Evolutionary conservation across 2,113 vertebrate species (phyloP).

Genomic region (Dunckerocampus dactyliophorus): DNA sequence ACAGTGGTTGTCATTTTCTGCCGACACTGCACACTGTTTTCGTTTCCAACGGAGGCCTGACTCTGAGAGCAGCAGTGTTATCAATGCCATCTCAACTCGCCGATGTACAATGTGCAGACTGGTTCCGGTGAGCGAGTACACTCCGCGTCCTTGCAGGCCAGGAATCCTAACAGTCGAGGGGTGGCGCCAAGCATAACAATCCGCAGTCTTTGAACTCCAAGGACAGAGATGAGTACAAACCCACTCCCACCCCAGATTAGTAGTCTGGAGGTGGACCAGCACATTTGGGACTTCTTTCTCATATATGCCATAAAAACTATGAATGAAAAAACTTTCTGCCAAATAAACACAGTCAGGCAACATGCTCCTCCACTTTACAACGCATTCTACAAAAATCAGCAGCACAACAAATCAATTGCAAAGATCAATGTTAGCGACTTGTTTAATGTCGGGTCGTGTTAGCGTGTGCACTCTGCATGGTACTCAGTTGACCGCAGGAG

Average conservation of each 20-base stretch:
- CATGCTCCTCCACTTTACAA: no score
- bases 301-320: constrained; percentile 3
- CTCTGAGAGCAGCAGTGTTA: constrained; percentile 4
- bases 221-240: constrained; percentile 4
- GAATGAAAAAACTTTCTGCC: background rate
- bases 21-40: constrained; percentile 14
- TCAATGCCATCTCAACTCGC: background rate
- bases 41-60: constrained; percentile 9
- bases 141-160: background rate
- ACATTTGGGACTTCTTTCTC: constrained; percentile 6
- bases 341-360: no score
- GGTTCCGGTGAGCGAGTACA: background rate
- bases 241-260: constrained; percentile 12
- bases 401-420: no score
- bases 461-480: no score
- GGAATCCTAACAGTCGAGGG: constrained; percentile 4
- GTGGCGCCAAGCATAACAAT: constrained; percentile 22
- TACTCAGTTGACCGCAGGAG: no score
- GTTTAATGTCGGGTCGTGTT: no score
- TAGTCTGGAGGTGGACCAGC: background rate
- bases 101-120: background rate
- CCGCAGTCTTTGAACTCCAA: constrained; percentile 31
- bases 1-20: constrained; percentile 12
- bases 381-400: no score
- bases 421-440: no score